phyloP scores from a whole-genome alignment of 2,797 vertebrate genomes.

The Galago senegalensis region DNA sequence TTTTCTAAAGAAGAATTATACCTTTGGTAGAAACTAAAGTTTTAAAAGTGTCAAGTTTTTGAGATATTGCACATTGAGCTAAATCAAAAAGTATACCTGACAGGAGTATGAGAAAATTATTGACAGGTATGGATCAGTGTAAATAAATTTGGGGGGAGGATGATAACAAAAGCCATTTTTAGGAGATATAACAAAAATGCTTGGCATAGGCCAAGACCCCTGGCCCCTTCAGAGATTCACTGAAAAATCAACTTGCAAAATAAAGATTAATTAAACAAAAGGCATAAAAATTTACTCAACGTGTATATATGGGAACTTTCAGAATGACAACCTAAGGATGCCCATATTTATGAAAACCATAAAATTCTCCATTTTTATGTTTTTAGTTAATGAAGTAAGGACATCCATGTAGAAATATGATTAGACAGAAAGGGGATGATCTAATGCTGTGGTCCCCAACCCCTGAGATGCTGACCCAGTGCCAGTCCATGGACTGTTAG shows the following conservation, averaged over 20 bases:
- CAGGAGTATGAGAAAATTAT: background rate
- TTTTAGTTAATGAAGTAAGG: background rate
- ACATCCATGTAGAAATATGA: background rate
- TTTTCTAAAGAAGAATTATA: background rate
- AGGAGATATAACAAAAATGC: background rate
- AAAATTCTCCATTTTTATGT: background rate
- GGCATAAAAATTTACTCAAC: background rate
- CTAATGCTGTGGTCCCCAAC: background rate
- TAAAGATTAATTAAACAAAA: background rate
- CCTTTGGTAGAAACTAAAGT: constrained; percentile 33
- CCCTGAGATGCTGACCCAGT: too few species aligned
- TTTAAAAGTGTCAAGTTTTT: constrained; percentile 53
- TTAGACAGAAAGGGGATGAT: background rate
- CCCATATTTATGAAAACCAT: too few species aligned
- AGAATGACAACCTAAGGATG: background rate
- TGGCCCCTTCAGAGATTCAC: too few species aligned
- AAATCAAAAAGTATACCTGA: constrained; percentile 5
- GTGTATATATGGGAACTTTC: background rate
- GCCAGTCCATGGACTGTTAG: too few species aligned
- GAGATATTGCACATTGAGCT: background rate
- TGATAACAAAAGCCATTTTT: background rate
- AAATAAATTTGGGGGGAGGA: background rate
- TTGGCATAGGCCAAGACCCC: background rate
- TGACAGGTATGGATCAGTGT: background rate
- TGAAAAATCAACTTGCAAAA: background rate